phyloP scores from a whole-genome alignment of 30 jellyfish, hydroid and myxozoan genomes.

The Aurelia sp. region DNA sequence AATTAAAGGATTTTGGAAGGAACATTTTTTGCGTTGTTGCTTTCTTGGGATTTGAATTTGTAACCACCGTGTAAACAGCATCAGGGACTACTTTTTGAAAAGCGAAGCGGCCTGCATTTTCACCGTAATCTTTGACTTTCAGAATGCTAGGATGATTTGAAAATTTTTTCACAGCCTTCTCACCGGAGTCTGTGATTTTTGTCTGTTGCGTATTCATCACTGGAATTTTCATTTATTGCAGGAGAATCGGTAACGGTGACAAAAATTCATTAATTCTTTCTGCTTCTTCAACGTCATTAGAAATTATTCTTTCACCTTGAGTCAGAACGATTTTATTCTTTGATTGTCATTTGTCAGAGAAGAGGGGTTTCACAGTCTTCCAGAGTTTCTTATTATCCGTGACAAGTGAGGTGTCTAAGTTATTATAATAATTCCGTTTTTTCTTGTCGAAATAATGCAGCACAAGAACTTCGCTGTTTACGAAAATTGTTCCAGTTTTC shows the following conservation, averaged over 20 bases:
- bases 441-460: no score
- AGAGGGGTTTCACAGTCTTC: neutral
- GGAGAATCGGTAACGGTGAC: neutral
- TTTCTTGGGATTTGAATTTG: no score
- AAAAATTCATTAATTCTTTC: neutral
- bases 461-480: no score
- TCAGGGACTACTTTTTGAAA: neutral
- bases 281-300: neutral
- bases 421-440: no score
- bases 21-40: no score
- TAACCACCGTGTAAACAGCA: neutral
- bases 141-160: neutral
- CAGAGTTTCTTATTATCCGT: no score
- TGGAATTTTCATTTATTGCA: neutral
- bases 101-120: neutral
- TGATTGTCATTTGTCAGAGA: neutral
- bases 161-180: neutral
- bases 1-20: no score
- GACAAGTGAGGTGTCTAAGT: no score
- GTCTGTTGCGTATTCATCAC: neutral
- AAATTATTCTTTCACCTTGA: neutral
- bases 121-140: neutral
- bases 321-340: neutral
- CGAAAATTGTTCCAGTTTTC: no score
- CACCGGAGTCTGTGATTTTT: neutral